Conservation (phyloP, 2,888 invertebrate genomes). For the Choristoneura rosaceana region DNA sequence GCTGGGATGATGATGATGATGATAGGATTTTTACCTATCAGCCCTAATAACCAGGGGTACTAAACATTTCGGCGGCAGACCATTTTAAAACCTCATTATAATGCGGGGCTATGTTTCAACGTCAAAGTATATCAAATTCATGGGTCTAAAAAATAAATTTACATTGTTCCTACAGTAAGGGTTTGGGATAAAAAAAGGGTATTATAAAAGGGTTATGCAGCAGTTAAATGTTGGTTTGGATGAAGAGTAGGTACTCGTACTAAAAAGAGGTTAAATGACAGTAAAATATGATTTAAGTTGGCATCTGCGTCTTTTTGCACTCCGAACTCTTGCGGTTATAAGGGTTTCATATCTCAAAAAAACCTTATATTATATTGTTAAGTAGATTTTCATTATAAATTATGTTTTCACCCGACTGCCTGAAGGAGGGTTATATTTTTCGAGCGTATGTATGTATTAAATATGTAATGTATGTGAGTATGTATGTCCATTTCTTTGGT, state of each 20-base stretch:
- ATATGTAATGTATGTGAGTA: too few relatives aligned
- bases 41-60: constrained; percentile 21
- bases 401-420: too few relatives aligned
- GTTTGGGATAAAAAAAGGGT: neutral
- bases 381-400: too few relatives aligned
- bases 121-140: constrained; percentile 20
- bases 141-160: neutral
- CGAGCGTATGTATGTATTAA: too few relatives aligned
- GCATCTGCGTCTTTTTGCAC: neutral
- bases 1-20: too few relatives aligned
- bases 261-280: neutral
- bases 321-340: too few relatives aligned
- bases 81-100: constrained; percentile 29
- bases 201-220: constrained; percentile 10
- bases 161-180: constrained; percentile 21
- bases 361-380: too few relatives aligned
- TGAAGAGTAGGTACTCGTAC: neutral
- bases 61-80: constrained; percentile 5
- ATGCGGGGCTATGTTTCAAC: constrained; percentile 19
- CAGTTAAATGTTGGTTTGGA: constrained; percentile 5
- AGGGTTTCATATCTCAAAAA: too few relatives aligned
- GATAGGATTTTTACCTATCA: neutral
- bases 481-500: too few relatives aligned
- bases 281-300: constrained; percentile 7
- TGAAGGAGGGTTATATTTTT: too few relatives aligned